A percentile compares a stretch with the other conserved stretches of the same genome.
phyloP scores from a whole-genome alignment of 1,140 invertebrate genomes.

The Drusus annulatus region DNA sequence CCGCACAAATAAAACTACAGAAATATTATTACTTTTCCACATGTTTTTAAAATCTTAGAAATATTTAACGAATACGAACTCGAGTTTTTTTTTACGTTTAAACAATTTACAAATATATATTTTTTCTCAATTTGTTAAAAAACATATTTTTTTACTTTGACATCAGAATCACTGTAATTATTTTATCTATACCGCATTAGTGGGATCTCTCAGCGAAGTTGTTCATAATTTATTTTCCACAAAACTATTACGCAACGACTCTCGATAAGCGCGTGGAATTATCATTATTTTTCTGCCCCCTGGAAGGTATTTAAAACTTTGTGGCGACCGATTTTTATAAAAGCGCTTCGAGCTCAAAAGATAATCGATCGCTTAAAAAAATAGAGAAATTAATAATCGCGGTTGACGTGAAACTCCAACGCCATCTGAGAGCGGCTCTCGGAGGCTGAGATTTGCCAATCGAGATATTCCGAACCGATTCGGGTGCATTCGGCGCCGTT shows the following conservation, averaged over 20 bases:
- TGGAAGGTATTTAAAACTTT: too few species aligned
- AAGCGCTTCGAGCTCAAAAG: neutral
- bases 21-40: neutral
- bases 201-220: neutral
- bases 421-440: slow-evolving; percentile 11
- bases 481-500: slow-evolving; percentile 15
- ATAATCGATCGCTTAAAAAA: slow-evolving; percentile 31
- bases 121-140: too few species aligned
- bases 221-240: neutral
- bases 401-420: neutral
- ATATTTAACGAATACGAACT: neutral
- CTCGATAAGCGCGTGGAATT: neutral
- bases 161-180: too few species aligned
- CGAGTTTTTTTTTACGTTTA: neutral
- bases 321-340: neutral
- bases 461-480: neutral
- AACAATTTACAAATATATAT: too few species aligned
- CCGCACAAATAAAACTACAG: neutral
- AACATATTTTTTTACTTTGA: too few species aligned
- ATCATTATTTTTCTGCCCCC: neutral
- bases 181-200: too few species aligned
- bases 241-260: neutral
- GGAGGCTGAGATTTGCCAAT: slow-evolving; percentile 9
- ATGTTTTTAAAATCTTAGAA: neutral
- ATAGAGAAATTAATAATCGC: slow-evolving; percentile 25